Evolutionary conservation across 1,140 invertebrate species (phyloP).

Genomic region (Uloborus diversus): DNA sequence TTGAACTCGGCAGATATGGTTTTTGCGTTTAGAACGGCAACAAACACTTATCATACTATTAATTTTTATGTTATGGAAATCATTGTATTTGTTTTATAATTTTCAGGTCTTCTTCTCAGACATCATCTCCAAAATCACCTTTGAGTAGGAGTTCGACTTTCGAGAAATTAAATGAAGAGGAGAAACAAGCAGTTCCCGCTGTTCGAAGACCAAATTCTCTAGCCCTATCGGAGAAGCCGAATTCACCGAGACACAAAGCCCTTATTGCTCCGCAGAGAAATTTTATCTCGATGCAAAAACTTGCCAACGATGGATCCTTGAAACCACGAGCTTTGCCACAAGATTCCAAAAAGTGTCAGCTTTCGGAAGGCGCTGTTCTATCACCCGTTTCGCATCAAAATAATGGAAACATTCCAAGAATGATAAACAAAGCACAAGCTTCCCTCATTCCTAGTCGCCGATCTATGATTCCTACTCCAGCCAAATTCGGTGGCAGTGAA

Average conservation of each 20-base stretch:
- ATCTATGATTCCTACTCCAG: constrained; percentile 4
- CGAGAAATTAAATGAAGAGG: constrained; percentile 17
- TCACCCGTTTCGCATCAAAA: neutral
- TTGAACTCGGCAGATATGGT: too few species aligned
- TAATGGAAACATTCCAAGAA: neutral
- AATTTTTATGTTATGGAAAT: too few species aligned
- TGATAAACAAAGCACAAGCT: neutral
- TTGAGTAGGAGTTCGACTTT: constrained; percentile 31
- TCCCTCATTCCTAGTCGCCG: neutral
- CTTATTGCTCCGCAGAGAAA: neutral
- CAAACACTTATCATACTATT: too few species aligned
- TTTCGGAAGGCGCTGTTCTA: neutral
- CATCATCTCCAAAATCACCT: constrained; percentile 16
- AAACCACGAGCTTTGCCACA: neutral
- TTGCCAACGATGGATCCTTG: neutral
- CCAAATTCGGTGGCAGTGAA: neutral
- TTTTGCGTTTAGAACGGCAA: too few species aligned
- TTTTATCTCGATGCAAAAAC: neutral
- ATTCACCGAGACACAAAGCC: neutral
- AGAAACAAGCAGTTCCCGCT: neutral
- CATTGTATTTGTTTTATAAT: too few species aligned
- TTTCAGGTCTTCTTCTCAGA: constrained; percentile 5
- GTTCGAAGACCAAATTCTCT: constrained; percentile 29
- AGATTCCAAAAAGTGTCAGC: neutral
- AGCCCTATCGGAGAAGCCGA: neutral